phyloP scores from a whole-genome alignment of 1,140 invertebrate species.

The Rhyzopertha dominica region DNA sequence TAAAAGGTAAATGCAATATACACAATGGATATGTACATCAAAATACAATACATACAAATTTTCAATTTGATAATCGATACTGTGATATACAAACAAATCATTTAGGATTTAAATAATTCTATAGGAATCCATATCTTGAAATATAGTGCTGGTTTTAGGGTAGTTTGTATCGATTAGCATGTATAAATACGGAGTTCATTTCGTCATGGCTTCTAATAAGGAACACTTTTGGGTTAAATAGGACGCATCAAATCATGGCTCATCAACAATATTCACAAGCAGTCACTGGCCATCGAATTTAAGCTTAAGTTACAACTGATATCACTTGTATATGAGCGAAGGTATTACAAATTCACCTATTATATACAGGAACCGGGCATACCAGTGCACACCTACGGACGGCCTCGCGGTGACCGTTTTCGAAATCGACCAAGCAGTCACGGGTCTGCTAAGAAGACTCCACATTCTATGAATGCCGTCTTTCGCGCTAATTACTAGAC shows the following conservation, averaged over 20 bases:
- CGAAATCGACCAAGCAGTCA: conserved; percentile 23
- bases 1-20: conserved; percentile 18
- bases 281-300: conserved; percentile 20
- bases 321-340: conserved; percentile 20
- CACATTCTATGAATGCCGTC: conserved; percentile 34
- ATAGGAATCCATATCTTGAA: background rate
- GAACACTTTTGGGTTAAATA: conserved; percentile 9
- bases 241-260: background rate
- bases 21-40: conserved; percentile 19
- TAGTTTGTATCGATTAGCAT: background rate
- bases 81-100: conserved; percentile 4
- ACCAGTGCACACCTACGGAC: conserved; percentile 74
- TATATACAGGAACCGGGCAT: conserved; percentile 72
- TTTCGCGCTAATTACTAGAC: conserved; percentile 53
- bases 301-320: background rate
- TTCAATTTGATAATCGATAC: conserved; percentile 1
- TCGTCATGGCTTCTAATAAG: conserved; percentile 17
- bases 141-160: background rate
- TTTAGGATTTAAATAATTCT: background rate
- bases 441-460: conserved; percentile 38
- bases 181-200: conserved; percentile 12
- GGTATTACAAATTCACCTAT: conserved; percentile 67
- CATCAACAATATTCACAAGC: background rate
- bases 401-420: conserved; percentile 18
- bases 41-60: conserved; percentile 17